Base-by-base conservation (phyloP, 2,113 vertebrate genomes). In the Labrus mixtus region DNA sequence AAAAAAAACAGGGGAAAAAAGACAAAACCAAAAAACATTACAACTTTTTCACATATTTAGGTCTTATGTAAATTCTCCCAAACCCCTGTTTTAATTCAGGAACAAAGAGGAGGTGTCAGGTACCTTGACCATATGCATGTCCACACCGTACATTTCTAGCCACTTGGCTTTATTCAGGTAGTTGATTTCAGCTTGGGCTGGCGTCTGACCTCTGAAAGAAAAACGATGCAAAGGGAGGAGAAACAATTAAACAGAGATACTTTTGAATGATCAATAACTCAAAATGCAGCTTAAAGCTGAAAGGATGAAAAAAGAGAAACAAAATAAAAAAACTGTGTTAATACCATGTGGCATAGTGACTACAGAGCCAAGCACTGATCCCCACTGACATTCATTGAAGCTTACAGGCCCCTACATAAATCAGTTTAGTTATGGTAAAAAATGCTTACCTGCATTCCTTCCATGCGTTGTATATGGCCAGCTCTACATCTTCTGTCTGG, bases 91-190 rank as follows among this genome's bases (percentile, higher is more conserved):
- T 48, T 41, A 10, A 2, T 29, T 2, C 5, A 33, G 29, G 10
- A 10, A 45, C 10, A 43, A 23, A 55, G 37, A 29, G 17, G 20
- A 0, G 0, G 10, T 46, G 20, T 8, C 16, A 46, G 87, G 90
- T 93, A 97, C 98, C 96, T 99, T 97, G 64, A 99, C 98, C 91
- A 97, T 96, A 81, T 99, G 98, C 98, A 99, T 99, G 94, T 99
- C 98, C 83, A 99, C 98, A 0, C 98, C 98, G 83, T 99, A 99
- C 98, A 99, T 99, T 94, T 99, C 98, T 76, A 99, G 90, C 98
- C 98, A 99, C 91, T 99, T 99, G 79, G 98, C 98, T 94, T 99
- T 99, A 87, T 99, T 99, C 87, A 99, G 92, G 89, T 97, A 99
- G 93, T 99, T 99, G 19, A 97, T 99, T 94, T 99, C 98, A 71